Base-by-base conservation (phyloP, 2,888 invertebrate species). In the Brachypalpus laphriformis region DNA sequence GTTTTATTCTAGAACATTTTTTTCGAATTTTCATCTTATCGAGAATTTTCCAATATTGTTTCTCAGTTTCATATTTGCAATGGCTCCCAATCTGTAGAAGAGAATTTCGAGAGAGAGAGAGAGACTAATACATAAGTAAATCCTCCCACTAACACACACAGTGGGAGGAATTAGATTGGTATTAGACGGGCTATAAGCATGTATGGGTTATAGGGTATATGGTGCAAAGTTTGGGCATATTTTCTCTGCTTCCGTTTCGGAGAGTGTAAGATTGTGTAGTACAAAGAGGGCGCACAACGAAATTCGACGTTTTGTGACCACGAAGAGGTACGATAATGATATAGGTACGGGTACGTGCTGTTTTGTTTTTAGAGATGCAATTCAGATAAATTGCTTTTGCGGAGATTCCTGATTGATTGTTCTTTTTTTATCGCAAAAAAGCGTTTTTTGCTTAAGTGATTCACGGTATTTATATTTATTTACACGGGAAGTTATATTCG, bases 11-110 rank as follows among this genome's bases (percentile, higher is more conserved):
- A 70, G 68, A 74, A 85, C 49, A 18, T 61, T 70, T 72, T 72
- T 47, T 47, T 47, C 28, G 57, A 59, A 34, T 74, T 77, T 74
- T 56, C 68, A 9, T 45, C 2, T 61, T 40, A n/a, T 51, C 37
- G 66, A 54, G 77, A 70, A 61, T 85, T 83, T 85, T 85, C 80
- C 74, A 81, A 70, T n/a, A n/a, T 42, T 61, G 5, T 47, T 81
- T 80, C 74, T 78, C 63, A 31, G 1, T 4, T 31, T 31, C 25
- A 2, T 34, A 9, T 9, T n/a, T 63, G 11, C 77, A 61, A 66
- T 56, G 34, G 5, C 25, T 83, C 78, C 57, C 78, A 78, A 76
- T 45, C 63, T 63, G 45, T 74, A 51, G 45, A 65, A 63, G 20
- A 42, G 25, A n/a, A n/a, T n/a, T n/a, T n/a, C n/a, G n/a, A 76